Conservation (phyloP, 2,113 vertebrate genomes). For the Albula glossodonta region DNA sequence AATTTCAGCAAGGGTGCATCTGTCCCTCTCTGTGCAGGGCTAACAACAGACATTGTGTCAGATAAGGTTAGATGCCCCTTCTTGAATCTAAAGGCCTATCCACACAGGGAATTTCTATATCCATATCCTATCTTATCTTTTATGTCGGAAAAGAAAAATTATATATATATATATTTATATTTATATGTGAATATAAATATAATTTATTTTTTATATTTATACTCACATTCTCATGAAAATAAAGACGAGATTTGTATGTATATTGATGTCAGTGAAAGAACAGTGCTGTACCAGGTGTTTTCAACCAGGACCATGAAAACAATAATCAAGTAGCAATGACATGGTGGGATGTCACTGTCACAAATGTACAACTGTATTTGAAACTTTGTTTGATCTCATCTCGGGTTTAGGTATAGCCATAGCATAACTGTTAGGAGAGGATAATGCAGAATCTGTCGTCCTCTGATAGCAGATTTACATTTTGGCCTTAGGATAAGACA, state of each 20-base stretch:
- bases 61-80: not conserved
- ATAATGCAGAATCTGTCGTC: not conserved
- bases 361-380: too few species aligned
- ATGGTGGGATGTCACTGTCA: too few species aligned
- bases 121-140: not conserved
- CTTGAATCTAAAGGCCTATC: not conserved
- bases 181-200: too few species aligned
- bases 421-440: not conserved
- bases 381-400: not conserved
- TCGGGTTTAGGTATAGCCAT: not conserved
- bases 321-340: too few species aligned
- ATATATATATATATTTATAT: not conserved
- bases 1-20: constrained; percentile 65
- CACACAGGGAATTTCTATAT: not conserved
- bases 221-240: too few species aligned
- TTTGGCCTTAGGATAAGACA: too few species aligned
- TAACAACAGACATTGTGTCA: constrained; percentile 21
- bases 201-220: too few species aligned
- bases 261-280: too few species aligned
- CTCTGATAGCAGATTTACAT: not conserved
- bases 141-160: not conserved
- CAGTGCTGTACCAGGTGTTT: too few species aligned
- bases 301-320: too few species aligned
- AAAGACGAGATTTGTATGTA: too few species aligned
- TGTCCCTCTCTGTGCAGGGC: constrained; percentile 67